Conservation (phyloP, 2,888 invertebrate species). For the Trissolcus japonicus region DNA sequence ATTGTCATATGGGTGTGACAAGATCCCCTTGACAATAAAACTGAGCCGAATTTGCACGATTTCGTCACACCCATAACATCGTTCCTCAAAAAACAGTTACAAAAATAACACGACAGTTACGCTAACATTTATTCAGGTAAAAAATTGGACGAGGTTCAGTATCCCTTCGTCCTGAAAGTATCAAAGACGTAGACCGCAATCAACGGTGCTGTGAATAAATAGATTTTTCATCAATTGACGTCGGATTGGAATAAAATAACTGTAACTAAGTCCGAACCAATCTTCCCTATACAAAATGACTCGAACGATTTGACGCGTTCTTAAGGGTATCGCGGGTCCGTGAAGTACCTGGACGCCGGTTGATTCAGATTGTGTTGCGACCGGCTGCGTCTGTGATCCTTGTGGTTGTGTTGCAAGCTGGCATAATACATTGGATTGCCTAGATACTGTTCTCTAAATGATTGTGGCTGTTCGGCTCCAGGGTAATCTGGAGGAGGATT, state of each 20-base stretch:
- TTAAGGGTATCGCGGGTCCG: conserved; percentile 67
- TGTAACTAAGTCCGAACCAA: neutral
- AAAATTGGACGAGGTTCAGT: conserved; percentile 13
- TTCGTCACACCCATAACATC: conserved; percentile 14
- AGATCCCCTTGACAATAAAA: conserved; percentile 7
- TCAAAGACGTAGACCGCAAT: neutral
- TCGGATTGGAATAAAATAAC: neutral
- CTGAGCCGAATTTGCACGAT: conserved; percentile 1
- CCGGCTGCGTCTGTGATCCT: conserved; percentile 72
- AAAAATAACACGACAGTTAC: conserved; percentile 33
- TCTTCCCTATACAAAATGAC: conserved; percentile 17
- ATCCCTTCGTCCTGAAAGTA: conserved; percentile 7
- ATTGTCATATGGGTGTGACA: conserved; percentile 14
- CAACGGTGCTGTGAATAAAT: neutral
- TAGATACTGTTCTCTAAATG: conserved; percentile 47
- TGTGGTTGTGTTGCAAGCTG: conserved; percentile 43
- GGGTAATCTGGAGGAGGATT: conserved; percentile 69
- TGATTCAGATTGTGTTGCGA: conserved; percentile 82
- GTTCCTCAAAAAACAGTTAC: conserved; percentile 21
- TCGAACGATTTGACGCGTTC: conserved; percentile 20
- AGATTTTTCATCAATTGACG: neutral
- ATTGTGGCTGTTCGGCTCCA: conserved; percentile 59
- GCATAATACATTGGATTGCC: conserved; percentile 54
- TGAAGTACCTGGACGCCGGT: conserved; percentile 63
- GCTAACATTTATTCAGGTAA: conserved; percentile 35